These are phyloP conservation scores for Parambassis ranga DNA, from an alignment of 2,797 vertebrate species.

Conservation along the genomic window DNA sequence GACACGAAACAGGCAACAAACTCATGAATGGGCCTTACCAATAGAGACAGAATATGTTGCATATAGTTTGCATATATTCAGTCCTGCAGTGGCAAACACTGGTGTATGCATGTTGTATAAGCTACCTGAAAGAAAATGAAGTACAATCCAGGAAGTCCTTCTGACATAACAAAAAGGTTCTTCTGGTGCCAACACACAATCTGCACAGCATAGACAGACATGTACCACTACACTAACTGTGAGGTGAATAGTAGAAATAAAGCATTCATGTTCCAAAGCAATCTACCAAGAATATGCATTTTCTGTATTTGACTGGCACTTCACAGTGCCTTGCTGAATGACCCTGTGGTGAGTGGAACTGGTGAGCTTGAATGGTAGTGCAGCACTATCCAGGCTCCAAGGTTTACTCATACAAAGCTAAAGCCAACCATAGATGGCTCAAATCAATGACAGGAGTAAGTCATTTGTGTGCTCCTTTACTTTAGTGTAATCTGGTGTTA, in stretches of 20 bases:
- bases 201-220: background rate
- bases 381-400: background rate
- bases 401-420: background rate
- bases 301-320: background rate
- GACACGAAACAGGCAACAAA: no score
- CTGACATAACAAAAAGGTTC: background rate
- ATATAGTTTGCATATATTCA: background rate
- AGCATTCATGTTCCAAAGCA: background rate
- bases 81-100: background rate
- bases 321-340: background rate
- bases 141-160: background rate
- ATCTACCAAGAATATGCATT: background rate
- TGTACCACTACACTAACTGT: background rate
- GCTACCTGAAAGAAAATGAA: background rate
- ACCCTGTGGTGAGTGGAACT: background rate
- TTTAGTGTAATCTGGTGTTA: background rate
- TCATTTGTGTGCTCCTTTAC: background rate
- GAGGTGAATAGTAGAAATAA: background rate
- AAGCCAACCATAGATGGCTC: background rate
- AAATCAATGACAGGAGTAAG: background rate
- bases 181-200: background rate
- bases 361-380: background rate
- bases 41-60: no score
- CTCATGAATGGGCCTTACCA: no score
- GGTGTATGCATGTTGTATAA: background rate